Evolutionary conservation across 2,888 invertebrate species (phyloP), one percentile per base, ranked within the genome.

Genomic region (Cosmopolites sordidus): DNA sequence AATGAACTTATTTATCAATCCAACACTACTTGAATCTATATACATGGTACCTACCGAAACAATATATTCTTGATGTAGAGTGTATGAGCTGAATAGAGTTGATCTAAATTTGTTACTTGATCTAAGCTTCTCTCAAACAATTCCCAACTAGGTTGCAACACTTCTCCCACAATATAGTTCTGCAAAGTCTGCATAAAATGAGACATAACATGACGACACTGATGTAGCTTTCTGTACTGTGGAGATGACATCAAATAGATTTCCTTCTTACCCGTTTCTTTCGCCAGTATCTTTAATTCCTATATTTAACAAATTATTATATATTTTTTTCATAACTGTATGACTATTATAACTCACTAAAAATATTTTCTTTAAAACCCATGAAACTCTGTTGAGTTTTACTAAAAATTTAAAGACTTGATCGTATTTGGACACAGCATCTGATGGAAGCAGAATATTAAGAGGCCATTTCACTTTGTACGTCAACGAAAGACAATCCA

Each of bases 381-480:
- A 87, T 44, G 83, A 83, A n/a, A 89, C 83, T 49, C 89, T 77
- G 48, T 86, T 80, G 64, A 90, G 79, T 72, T 87, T 87, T 47
- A 90, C 67, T 33, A 90, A 72, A 69, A 88, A 87, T 66, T 84
- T 84, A 66, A 90, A 90, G 1, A 90, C 83, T 62, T 82, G 83
- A 0, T 83, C 81, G 64, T 89, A 90, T 61, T 87, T 81, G 11
- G 78, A 72, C 57, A 90, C 71, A 0, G 86, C 81, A 60, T 86
- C 84, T 0, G 81, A 80, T 5, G 87, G 88, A 47, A 91, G 70
- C 47, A 91, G 79, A 37, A 90, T 83, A 71, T 87, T 90, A 1
- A 90, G 69, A 0, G 91, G 91, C 90, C 90, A 91, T 2, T 78
- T 72, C 8, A 88, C 81, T 9, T 82, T 76, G 69, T 89, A 90